These are phyloP conservation scores for Macroramphosus scolopax DNA, from an alignment of 2,797 vertebrate genomes.

Conservation along the genomic window DNA sequence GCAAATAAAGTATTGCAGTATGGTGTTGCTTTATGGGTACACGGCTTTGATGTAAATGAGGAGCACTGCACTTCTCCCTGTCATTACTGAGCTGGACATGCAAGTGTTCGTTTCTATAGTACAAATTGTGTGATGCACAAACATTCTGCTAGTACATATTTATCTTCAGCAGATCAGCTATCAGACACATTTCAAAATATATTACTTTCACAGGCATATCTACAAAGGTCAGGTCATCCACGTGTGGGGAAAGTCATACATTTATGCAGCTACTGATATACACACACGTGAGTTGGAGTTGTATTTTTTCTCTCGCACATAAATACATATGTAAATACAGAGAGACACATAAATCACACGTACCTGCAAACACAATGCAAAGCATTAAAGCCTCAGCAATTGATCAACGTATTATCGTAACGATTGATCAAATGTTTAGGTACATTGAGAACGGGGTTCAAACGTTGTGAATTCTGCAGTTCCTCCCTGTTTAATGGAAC, in stretches of 20 bases:
- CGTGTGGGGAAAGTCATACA: conserved; percentile 2
- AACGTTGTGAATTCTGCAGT: too few species aligned
- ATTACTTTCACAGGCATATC: not conserved
- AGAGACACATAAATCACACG: too few species aligned
- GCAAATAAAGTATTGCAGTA: conserved; percentile 1
- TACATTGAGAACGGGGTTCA: too few species aligned
- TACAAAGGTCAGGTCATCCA: not conserved
- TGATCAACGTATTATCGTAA: too few species aligned
- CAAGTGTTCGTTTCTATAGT: not conserved
- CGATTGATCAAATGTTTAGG: too few species aligned
- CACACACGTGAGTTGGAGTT: too few species aligned
- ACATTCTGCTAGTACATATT: not conserved
- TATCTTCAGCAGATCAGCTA: not conserved
- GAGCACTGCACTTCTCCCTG: not conserved
- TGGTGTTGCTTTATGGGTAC: not conserved
- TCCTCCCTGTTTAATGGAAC: too few species aligned
- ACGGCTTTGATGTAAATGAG: not conserved
- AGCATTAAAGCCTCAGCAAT: too few species aligned
- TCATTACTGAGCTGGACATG: too few species aligned
- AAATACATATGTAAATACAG: too few species aligned
- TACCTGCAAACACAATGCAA: too few species aligned
- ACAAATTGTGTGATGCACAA: not conserved
- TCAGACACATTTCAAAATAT: not conserved
- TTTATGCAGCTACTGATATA: conserved; percentile 3
- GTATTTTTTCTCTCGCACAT: too few species aligned